Percentiles rank a stretch among this genome's conserved stretches.
These are phyloP conservation scores for Merodon equestris DNA, from an alignment of 2,888 invertebrate species.

Conservation along the genomic window DNA sequence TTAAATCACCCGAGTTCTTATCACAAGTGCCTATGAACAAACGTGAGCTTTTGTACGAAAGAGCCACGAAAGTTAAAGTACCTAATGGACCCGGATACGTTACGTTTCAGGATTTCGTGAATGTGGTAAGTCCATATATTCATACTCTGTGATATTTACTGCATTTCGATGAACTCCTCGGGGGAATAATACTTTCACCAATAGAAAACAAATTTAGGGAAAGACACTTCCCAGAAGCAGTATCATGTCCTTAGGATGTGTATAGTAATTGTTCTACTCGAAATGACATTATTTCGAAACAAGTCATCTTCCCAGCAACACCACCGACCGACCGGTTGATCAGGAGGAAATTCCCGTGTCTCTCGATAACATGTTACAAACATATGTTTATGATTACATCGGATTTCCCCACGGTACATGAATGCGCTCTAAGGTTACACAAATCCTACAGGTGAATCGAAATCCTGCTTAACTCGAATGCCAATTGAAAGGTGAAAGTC, in stretches of 20 bases:
- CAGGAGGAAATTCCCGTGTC: conserved; percentile 30
- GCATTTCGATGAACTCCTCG: no score
- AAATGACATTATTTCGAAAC: conserved; percentile 23
- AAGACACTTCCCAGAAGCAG: conserved; percentile 20
- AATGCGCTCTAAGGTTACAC: conserved; percentile 60
- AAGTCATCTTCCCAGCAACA: conserved; percentile 36
- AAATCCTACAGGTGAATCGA: conserved; percentile 56
- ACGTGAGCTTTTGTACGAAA: conserved; percentile 86
- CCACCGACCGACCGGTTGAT: no score
- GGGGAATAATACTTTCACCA: no score
- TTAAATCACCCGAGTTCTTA: conserved; percentile 88
- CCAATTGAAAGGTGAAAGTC: conserved; percentile 50
- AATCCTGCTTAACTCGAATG: conserved; percentile 13
- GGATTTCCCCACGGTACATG: conserved; percentile 48
- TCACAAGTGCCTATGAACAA: conserved; percentile 87
- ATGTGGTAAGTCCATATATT: conserved; percentile 87
- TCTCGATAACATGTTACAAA: conserved; percentile 42
- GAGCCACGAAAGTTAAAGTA: conserved; percentile 84
- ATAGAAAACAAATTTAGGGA: conserved; percentile 3
- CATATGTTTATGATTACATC: conserved; percentile 62
- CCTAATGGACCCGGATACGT: conserved; percentile 83
- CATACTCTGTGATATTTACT: neutral
- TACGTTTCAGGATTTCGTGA: conserved; percentile 95
- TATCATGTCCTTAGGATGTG: conserved; percentile 1
- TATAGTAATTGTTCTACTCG: conserved; percentile 35